Percentiles rank a stretch among this genome's conserved stretches.
These are phyloP conservation scores for Ischnura elegans DNA, from an alignment of 2,888 invertebrate species.

Conservation along the genomic window DNA sequence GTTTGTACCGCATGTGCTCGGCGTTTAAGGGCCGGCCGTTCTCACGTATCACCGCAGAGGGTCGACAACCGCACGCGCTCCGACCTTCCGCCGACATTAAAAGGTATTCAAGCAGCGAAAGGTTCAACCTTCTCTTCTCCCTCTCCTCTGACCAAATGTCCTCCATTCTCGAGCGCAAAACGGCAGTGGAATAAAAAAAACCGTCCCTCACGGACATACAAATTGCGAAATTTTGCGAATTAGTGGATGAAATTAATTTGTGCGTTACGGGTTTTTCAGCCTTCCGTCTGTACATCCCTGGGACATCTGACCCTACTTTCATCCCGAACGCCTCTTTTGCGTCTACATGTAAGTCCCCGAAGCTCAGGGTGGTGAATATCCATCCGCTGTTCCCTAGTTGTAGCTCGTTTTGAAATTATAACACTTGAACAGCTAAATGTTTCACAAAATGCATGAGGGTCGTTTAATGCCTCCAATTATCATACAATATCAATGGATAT, in stretches of 20 bases:
- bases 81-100: neutral
- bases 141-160: neutral
- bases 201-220: neutral
- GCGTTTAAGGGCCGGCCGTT: neutral
- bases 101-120: conserved; percentile 30
- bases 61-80: conserved; percentile 40
- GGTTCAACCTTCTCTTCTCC: neutral
- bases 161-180: neutral
- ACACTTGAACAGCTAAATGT: no score
- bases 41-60: neutral
- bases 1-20: neutral
- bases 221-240: neutral
- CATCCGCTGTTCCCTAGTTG: no score
- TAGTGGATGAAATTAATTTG: neutral
- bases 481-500: no score
- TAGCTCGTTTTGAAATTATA: no score
- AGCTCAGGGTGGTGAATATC: no score
- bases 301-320: no score
- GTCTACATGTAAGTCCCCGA: no score
- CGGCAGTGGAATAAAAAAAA: neutral
- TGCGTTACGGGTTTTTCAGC: neutral
- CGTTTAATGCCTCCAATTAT: no score
- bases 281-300: no score
- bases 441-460: no score
- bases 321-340: no score